phyloP scores from a whole-genome alignment of 2,113 vertebrate species.

The Charadrius vociferus region DNA sequence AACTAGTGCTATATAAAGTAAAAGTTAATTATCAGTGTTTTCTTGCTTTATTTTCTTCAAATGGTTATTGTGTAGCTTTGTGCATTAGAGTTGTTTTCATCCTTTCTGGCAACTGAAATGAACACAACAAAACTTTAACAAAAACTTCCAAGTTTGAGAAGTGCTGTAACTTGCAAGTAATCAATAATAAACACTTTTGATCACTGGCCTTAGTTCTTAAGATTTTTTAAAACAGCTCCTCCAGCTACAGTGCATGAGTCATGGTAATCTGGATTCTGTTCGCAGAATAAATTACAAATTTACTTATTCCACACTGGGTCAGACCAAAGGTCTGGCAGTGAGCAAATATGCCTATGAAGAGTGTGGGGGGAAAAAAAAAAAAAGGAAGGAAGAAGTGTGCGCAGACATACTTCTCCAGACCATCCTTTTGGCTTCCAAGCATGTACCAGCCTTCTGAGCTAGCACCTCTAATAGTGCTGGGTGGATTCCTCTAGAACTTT shows the following conservation, averaged over 20 bases:
- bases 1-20: neutral
- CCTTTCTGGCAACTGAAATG: neutral
- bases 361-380: neutral
- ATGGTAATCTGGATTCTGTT: neutral
- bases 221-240: neutral
- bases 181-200: neutral
- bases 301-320: neutral
- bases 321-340: neutral
- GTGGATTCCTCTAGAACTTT: neutral
- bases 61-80: neutral
- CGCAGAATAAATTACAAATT: neutral
- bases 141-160: neutral
- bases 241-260: neutral
- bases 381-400: neutral
- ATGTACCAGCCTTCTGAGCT: neutral
- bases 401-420: neutral
- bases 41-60: neutral
- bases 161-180: neutral
- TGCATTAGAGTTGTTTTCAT: neutral
- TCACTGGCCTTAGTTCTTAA: neutral
- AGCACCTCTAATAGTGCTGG: neutral
- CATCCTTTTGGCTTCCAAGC: neutral
- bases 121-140: neutral
- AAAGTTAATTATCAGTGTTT: neutral
- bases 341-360: neutral